phyloP scores from a whole-genome alignment of 2,888 invertebrate genomes.

The Drosophila gaucha region DNA sequence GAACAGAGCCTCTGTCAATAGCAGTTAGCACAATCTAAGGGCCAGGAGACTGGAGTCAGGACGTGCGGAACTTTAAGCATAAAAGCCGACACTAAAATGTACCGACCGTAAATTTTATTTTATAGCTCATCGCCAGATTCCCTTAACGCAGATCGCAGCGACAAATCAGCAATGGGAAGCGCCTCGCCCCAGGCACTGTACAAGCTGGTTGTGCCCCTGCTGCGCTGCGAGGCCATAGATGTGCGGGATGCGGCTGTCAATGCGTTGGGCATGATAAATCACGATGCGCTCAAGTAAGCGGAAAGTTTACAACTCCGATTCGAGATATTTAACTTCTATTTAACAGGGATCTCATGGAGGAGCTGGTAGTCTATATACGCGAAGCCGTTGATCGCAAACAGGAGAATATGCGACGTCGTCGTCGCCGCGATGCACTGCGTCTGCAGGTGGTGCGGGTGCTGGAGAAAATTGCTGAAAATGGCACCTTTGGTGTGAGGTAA shows the following conservation, averaged over 20 bases:
- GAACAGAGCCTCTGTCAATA: slow-evolving; percentile 21
- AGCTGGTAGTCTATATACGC: slow-evolving; percentile 94
- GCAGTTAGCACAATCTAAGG: slow-evolving; percentile 8
- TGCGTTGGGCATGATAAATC: slow-evolving; percentile 97
- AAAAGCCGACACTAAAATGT: slow-evolving; percentile 53
- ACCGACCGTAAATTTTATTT: slow-evolving; percentile 67
- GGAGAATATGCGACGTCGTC: slow-evolving; percentile 96
- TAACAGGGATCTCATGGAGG: slow-evolving; percentile 96
- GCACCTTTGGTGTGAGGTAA: slow-evolving; percentile 92
- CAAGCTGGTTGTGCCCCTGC: slow-evolving; percentile 95
- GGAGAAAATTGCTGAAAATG: slow-evolving; percentile 95
- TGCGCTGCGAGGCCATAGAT: slow-evolving; percentile 96
- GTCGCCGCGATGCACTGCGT: slow-evolving; percentile 95
- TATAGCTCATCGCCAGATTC: slow-evolving; percentile 96
- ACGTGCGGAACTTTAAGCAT: slow-evolving; percentile 1
- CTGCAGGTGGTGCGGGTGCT: slow-evolving; percentile 96
- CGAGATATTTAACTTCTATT: background rate
- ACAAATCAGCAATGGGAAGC: slow-evolving; percentile 88
- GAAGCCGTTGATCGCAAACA: slow-evolving; percentile 99
- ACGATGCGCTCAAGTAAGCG: slow-evolving; percentile 95
- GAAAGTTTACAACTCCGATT: background rate
- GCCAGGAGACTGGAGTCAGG: background rate
- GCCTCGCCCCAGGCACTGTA: slow-evolving; percentile 95
- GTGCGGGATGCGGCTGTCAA: slow-evolving; percentile 97
- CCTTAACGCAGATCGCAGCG: slow-evolving; percentile 92